Base-by-base conservation (phyloP, 2,888 invertebrate species). In the Crossocerus cetratus region DNA sequence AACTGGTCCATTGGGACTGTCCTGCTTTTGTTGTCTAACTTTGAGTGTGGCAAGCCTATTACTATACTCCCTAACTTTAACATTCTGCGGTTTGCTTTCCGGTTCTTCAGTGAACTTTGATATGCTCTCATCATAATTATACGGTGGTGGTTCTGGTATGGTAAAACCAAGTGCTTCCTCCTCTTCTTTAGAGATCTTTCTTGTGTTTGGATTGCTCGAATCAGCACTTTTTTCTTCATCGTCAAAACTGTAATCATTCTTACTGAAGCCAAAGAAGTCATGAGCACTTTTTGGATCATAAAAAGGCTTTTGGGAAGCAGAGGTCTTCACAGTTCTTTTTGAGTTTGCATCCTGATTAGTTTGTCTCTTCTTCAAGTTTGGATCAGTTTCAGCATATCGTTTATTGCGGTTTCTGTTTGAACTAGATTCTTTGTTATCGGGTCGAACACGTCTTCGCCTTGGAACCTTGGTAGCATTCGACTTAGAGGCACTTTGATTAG, bases 41-140 rank as follows among this genome's bases (percentile, higher is more conserved):
- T 72, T 83, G 11, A 85, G 68, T 42, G 83, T 80, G 14, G 80
- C 75, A 14, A 84, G 65, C 67, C 80, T 81, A 61, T 86, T 86
- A 58, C 80, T 76, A 59, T 84, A 86, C 49, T 84, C 82, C 53
- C 78, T 83, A 23, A 80, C 72, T 45, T 79, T 80, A 21, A 84
- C 78, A 75, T 83, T 81, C 71, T 78, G 83, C 2, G 74, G 77
- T 54, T 81, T 78, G 44, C 68, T 84, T 64, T 83, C 83, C 13
- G 84, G 83, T 53, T 81, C 82, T 20, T 81, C 80, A 72, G 23
- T 21, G 11, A 66, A 62, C 72, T 75, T 71, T 69, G 43, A 53
- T 22, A 85, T 66, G 60, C 74, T 82, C 45, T 82, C 86, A 49
- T 84, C 82, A 60, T 82, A 74, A 2, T 76, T 16, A 75, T 85